These are phyloP conservation scores for Steinernema feltiae DNA, from an alignment of 1,140 invertebrate species.

Conservation along the genomic window DNA sequence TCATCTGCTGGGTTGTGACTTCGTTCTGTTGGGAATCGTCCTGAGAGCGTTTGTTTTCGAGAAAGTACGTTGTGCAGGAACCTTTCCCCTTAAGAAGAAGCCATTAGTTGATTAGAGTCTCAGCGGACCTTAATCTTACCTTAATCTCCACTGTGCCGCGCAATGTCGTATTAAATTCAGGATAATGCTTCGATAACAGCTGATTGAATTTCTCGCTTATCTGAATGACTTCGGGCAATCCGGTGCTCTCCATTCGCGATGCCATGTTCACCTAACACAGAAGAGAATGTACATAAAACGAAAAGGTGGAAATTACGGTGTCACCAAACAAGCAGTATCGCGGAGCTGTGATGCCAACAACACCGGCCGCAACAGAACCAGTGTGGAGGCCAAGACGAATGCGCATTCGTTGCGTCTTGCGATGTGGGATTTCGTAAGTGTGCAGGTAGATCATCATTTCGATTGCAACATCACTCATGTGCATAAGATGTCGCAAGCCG, in stretches of 20 bases:
- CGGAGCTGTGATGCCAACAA: constrained; percentile 32
- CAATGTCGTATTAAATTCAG: constrained; percentile 39
- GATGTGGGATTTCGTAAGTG: constrained; percentile 4
- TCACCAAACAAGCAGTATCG: constrained; percentile 6
- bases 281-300: neutral
- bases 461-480: constrained; percentile 63
- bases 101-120: neutral
- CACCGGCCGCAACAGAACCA: constrained; percentile 32
- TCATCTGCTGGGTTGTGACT: neutral
- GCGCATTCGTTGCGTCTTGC: constrained; percentile 16
- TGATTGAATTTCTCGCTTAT: constrained; percentile 44
- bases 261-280: constrained; percentile 72
- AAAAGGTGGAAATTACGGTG: constrained; percentile 18
- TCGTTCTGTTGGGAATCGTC: neutral
- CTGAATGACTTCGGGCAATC: constrained; percentile 52
- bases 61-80: constrained; percentile 19
- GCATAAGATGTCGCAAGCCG: constrained; percentile 62
- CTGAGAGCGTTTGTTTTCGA: constrained; percentile 17
- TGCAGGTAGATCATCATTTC: constrained; percentile 34
- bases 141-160: constrained; percentile 52
- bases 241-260: constrained; percentile 73
- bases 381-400: constrained; percentile 33
- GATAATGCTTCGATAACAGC: constrained; percentile 35
- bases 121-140: constrained; percentile 23
- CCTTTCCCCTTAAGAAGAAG: constrained; percentile 24